Base-by-base conservation (phyloP, 2,797 vertebrate genomes). In the Poeciliopsis infans region DNA sequence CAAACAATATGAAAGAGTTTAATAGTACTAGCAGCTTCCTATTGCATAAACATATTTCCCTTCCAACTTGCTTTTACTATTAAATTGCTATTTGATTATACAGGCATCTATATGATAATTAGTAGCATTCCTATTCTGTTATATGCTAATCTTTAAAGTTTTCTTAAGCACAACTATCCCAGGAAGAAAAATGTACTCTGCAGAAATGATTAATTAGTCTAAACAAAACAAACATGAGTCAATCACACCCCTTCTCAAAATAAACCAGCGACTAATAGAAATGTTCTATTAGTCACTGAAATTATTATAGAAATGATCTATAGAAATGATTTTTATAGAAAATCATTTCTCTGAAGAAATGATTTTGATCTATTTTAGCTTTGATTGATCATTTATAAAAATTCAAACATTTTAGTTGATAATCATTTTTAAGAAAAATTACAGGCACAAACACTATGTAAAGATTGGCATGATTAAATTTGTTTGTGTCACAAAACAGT, bases 21-120 rank as follows among this genome's bases (percentile, higher is more conserved):
- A 68, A 25, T 41, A 16, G 8, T n/a, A n/a, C 72, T 80, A 72
- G 81, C 41, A 72, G 76, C 75, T 86, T 92, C 90, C 84, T 33
- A 51, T 2, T 51, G 20, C 49, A 51, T 51, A 57, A 83, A 78
- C 83, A 82, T 47, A 33, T 87, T 79, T 91, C 55, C 36, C 20
- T 73, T 20, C 18, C 1, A n/a, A n/a, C 8, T 74, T 57, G 23
- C 36, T 74, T 41, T 41, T 41, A 41, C 11, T 15, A 13, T 36
- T 79, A 47, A 59, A n/a, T 15, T 47, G 47, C 64, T 78, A 33
- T 66, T 31, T 41, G 68, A n/a, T 61, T 20, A 77, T 46, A 61
- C 39, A n/a, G 33, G 10, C 2, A 79, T 55, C n/a, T n/a, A 7
- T 51, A 25, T 61, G 33, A 36, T 77, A 59, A 79, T 36, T 69